A percentile compares a stretch with the other conserved stretches of the same genome.
Conservation (phyloP, 1,140 invertebrate species). For the Nymphalis io region DNA sequence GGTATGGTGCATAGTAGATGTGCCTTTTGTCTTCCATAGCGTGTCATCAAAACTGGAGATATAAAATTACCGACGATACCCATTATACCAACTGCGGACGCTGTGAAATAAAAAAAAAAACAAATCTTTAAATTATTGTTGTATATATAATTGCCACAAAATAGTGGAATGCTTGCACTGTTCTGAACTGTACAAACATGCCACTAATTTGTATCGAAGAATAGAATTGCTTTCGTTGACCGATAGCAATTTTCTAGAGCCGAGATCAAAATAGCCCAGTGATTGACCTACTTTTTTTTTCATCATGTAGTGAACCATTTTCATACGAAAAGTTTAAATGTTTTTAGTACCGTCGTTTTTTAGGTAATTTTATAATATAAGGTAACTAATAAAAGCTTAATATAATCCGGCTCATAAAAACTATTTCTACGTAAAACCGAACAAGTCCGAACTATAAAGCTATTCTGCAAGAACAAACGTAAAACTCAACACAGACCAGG, state of each 20-base stretch:
- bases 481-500: no score
- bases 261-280: neutral
- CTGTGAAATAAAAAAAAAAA: conserved; percentile 55
- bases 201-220: no score
- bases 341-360: neutral
- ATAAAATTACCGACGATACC: conserved; percentile 74
- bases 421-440: no score
- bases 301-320: neutral
- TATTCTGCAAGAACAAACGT: no score
- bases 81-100: conserved; percentile 67
- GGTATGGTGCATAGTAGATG: conserved; percentile 68
- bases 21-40: conserved; percentile 65
- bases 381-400: no score
- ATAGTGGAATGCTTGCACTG: neutral
- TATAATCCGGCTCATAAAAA: no score
- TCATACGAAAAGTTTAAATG: neutral
- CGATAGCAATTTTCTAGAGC: neutral
- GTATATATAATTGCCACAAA: neutral
- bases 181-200: no score
- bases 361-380: no score
- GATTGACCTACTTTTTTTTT: conserved; percentile 3
- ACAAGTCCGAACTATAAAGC: no score
- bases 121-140: neutral
- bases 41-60: conserved; percentile 69
- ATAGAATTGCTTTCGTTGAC: conserved; percentile 2